These are phyloP conservation scores for Mionectes macconnelli DNA, from an alignment of 2,113 vertebrate species.

Conservation along the genomic window DNA sequence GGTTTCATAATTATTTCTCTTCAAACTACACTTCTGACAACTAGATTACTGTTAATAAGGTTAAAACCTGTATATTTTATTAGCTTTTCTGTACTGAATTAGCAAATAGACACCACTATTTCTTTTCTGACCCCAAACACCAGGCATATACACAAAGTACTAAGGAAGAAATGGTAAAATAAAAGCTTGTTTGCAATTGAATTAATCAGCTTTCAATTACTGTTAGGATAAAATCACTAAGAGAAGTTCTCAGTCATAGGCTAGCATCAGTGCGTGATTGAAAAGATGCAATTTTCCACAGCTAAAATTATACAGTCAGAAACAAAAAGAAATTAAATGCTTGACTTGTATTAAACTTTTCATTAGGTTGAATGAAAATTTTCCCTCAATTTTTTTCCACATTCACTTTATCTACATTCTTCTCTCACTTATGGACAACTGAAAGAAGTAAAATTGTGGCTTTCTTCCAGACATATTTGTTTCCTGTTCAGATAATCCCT, in stretches of 20 bases:
- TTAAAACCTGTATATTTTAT: conserved; percentile 41
- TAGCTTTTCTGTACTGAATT: conserved; percentile 33
- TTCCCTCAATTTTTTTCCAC: background rate
- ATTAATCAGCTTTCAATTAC: conserved; percentile 61
- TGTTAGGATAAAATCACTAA: conserved; percentile 34
- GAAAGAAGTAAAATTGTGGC: background rate
- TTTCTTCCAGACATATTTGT: background rate
- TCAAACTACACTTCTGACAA: conserved; percentile 45
- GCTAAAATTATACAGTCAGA: background rate
- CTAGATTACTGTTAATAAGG: conserved; percentile 46
- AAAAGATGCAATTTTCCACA: background rate
- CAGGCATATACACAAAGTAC: background rate
- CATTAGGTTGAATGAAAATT: background rate
- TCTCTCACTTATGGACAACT: background rate
- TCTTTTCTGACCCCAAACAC: conserved; percentile 47
- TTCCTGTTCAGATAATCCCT: background rate
- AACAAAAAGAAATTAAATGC: background rate
- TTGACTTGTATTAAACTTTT: background rate
- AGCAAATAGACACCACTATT: conserved; percentile 42
- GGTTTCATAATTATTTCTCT: conserved; percentile 33
- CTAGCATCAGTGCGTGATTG: background rate
- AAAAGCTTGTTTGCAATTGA: conserved; percentile 55
- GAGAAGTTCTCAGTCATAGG: background rate
- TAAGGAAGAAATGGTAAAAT: conserved; percentile 5
- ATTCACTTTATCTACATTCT: background rate